Evolutionary conservation across 2,113 vertebrate species (phyloP).

Genomic region (Triplophysa rosa): DNA sequence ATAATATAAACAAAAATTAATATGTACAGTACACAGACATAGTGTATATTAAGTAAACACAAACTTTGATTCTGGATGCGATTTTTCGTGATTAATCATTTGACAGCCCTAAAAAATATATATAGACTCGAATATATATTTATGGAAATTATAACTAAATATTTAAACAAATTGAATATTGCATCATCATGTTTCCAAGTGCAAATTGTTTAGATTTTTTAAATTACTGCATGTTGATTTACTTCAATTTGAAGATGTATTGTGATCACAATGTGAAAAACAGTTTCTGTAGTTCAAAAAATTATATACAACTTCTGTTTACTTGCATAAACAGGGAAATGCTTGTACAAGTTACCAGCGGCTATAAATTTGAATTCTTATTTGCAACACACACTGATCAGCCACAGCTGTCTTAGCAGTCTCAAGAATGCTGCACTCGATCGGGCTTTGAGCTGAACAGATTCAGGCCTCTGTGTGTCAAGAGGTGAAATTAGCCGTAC

Average conservation of each 20-base stretch:
- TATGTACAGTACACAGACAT: too few species aligned
- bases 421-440: neutral
- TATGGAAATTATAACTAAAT: neutral
- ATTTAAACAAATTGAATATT: neutral
- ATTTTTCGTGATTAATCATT: too few species aligned
- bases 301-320: neutral
- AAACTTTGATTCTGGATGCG: too few species aligned
- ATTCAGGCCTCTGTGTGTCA: constrained; percentile 21
- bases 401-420: constrained; percentile 21
- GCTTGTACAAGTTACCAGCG: neutral
- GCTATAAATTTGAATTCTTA: neutral
- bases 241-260: too few species aligned
- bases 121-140: neutral
- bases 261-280: too few species aligned
- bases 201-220: neutral
- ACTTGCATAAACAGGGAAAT: neutral
- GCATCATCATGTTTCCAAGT: neutral
- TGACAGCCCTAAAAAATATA: too few species aligned
- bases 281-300: neutral
- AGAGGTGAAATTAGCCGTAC: constrained; percentile 43
- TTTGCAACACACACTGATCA: neutral
- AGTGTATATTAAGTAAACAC: too few species aligned
- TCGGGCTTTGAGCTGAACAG: constrained; percentile 19
- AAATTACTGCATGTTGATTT: too few species aligned
- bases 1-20: too few species aligned